Conservation (phyloP, 2,113 vertebrate species). For the Gobiocypris rarus region DNA sequence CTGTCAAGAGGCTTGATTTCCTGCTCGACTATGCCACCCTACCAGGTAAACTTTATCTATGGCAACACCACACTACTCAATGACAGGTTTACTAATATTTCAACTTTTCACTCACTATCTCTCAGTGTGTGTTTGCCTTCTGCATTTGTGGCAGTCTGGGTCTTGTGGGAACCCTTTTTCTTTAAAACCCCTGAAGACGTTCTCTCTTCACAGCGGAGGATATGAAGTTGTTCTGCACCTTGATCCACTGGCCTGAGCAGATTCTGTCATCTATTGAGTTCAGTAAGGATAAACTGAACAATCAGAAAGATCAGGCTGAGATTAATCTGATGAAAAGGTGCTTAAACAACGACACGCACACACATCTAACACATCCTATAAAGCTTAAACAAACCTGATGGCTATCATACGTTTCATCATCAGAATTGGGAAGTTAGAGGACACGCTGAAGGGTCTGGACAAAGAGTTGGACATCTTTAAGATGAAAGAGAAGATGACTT, state of each 20-base stretch:
- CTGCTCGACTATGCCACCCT: constrained; percentile 84
- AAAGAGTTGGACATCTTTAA: constrained; percentile 82
- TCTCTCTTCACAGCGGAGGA: constrained; percentile 77
- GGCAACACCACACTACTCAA: background rate
- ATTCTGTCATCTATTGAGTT: constrained; percentile 79
- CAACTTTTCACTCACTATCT: background rate
- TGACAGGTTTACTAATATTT: background rate
- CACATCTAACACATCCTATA: background rate
- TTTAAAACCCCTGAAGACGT: background rate
- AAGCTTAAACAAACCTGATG: background rate
- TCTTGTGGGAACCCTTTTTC: background rate
- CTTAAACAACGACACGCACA: background rate
- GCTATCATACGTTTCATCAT: background rate
- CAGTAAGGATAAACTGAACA: constrained; percentile 65
- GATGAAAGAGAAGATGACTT: constrained; percentile 75
- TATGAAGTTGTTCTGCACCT: constrained; percentile 80
- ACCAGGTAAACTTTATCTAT: constrained; percentile 67
- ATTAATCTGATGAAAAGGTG: constrained; percentile 80
- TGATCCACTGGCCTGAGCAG: constrained; percentile 84
- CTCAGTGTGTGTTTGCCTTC: background rate
- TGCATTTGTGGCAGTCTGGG: background rate
- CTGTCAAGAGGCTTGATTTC: constrained; percentile 77
- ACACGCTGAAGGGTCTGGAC: constrained; percentile 70
- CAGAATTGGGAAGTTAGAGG: constrained; percentile 80
- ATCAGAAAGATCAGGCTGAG: constrained; percentile 71